Conservation (phyloP, 2,113 vertebrate species). For the Syngnathus scovelli region DNA sequence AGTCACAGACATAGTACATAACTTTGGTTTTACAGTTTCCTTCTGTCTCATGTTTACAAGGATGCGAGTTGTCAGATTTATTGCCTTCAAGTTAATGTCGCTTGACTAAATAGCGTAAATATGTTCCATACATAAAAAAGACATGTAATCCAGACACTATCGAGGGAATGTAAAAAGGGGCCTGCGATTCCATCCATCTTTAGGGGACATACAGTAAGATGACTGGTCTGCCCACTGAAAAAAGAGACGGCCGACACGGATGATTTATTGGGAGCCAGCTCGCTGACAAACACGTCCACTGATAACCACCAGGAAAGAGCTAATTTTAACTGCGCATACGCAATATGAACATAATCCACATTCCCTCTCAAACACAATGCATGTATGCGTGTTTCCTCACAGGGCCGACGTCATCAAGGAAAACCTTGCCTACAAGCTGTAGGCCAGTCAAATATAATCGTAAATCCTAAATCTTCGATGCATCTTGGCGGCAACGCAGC, state of each 20-base stretch:
- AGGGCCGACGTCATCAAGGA: constrained; percentile 1
- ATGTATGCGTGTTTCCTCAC: constrained; percentile 18
- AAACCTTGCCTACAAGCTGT: not conserved
- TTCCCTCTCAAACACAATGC: constrained; percentile 14
- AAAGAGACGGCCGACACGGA: constrained; percentile 38
- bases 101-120: not conserved
- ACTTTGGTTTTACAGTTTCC: not conserved
- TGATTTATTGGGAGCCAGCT: constrained; percentile 50
- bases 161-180: constrained; percentile 25
- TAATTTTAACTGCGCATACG: constrained; percentile 56
- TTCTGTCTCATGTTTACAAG: not conserved
- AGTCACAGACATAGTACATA: not conserved
- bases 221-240: constrained; percentile 52
- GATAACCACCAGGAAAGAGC: constrained; percentile 35
- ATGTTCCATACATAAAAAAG: constrained; percentile 4
- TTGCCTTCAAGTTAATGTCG: not conserved
- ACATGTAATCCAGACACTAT: constrained; percentile 22
- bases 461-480: constrained; percentile 3
- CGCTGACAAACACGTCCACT: constrained; percentile 46
- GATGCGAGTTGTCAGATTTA: not conserved
- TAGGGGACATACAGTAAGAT: constrained; percentile 20
- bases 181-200: constrained; percentile 9
- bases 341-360: constrained; percentile 48
- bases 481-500: constrained; percentile 9
- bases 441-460: not conserved